These are phyloP conservation scores for Drosophila sproati DNA, from an alignment of 1,140 invertebrate genomes.

Conservation along the genomic window DNA sequence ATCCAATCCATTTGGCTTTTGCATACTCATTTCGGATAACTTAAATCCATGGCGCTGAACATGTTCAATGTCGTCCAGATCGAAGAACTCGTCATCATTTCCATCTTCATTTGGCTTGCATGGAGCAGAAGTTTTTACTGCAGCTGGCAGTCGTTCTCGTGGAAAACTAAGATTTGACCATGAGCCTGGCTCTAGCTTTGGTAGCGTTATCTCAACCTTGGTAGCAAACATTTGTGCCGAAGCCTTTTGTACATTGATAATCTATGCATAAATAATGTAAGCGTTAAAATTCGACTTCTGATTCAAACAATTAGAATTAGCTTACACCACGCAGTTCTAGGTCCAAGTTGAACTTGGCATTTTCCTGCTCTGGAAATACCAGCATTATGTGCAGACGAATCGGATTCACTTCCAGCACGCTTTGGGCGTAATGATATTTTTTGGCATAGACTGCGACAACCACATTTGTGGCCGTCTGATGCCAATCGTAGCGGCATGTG, in stretches of 20 bases:
- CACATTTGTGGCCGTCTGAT: slow-evolving; percentile 93
- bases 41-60: slow-evolving; percentile 56
- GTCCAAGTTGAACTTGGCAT: slow-evolving; percentile 91
- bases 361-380: slow-evolving; percentile 91
- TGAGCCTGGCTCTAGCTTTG: slow-evolving; percentile 92
- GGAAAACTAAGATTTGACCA: slow-evolving; percentile 93
- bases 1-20: slow-evolving; percentile 59
- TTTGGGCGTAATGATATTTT: slow-evolving; percentile 92
- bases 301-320: too few species aligned
- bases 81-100: slow-evolving; percentile 68
- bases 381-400: slow-evolving; percentile 91
- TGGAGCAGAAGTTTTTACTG: slow-evolving; percentile 24
- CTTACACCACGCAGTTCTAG: slow-evolving; percentile 93
- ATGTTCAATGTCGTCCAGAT: slow-evolving; percentile 85
- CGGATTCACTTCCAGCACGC: slow-evolving; percentile 92
- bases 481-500: slow-evolving; percentile 96
- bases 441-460: slow-evolving; percentile 96
- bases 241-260: slow-evolving; percentile 89
- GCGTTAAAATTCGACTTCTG: slow-evolving; percentile 72
- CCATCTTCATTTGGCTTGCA: slow-evolving; percentile 50
- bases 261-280: slow-evolving; percentile 84
- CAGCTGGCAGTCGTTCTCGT: slow-evolving; percentile 64
- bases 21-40: slow-evolving; percentile 64
- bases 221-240: slow-evolving; percentile 92
- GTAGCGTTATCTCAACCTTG: slow-evolving; percentile 98